Evolutionary conservation across 2,888 invertebrate species (phyloP), one percentile per base, ranked within the genome.

Genomic region (Cylloceria caligata): DNA sequence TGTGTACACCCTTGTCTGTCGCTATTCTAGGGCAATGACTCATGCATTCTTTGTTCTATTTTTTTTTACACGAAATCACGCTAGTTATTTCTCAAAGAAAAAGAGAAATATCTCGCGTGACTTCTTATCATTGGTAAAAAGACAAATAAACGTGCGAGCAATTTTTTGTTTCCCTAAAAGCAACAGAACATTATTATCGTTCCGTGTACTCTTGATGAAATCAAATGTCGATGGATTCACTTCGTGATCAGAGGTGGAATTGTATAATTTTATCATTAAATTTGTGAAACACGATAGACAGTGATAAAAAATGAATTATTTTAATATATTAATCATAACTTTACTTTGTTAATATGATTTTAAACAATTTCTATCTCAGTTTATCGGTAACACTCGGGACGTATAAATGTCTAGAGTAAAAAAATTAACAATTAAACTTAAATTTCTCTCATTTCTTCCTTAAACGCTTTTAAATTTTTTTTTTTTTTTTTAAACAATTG

Each of bases 1-100:
- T 24, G 19, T 19, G 16, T 36, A 21, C 27, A 1, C n/a, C n/a
- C 21, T 49, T 68, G 67, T 76, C 75, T 47, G 2, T 68, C 7
- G 57, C 60, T 36, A 76, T 76, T 60, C 16, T 21, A 34, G 47
- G 75, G 5, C 75, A 67, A 68, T 76, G 67, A 74, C 45, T 65
- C 65, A 74, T 60, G 57, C 57, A 16, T 1, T 45, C 60, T 45
- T 75, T 36, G 52, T 65, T 42, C 36, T n/a, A n/a, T 39, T 21
- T 9, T 62, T 7, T 62, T 19, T 36, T 11, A 2, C 16, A 3
- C 57, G 16, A 57, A 5, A 34, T 34, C 6, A 57, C 57, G 2
- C 16, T n/a, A 30, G 57, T 30, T 55, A 16, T 4, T 57, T 2
- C 30, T 34, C 57, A 57, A 57, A 57, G 57, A 19, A 19, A 27